Evolutionary conservation across 2,797 vertebrate genomes (phyloP), one percentile per base, ranked within the genome.

Genomic region (Lerista edwardsae): DNA sequence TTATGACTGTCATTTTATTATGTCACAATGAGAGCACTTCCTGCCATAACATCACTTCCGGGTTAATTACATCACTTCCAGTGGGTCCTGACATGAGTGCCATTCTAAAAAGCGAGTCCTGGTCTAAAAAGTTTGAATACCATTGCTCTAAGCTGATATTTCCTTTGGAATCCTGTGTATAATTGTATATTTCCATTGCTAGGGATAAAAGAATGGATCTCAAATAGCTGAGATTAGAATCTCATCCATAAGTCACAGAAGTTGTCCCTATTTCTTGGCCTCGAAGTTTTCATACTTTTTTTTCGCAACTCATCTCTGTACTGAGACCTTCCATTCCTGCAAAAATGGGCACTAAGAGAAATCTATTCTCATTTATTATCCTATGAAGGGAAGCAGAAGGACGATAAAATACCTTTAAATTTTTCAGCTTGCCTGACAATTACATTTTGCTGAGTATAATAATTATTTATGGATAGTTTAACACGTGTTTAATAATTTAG

Each of bases 321-420:
- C 82, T 55, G 25, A 80, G 65, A 59, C 34, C 36, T 93, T 84
- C 51, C 83, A 65, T 72, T 90, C 88, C 88, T 81, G 73, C 47
- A 90, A 55, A 51, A 94, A 83, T 79, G 84, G 55, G 84, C 87
- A 82, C 86, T 90, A 91, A 78, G 36, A 69, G 73, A 91, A 92
- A 89, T 87, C 75, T 84, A 82, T 90, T 88, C 82, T 87, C 73
- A 90, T 91, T 90, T 90, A 86, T 87, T 89, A 68, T 82, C 83
- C 79, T 86, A 87, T 84, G 68, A 91, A 89, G 82, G 84, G 73
- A 92, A 91, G 82, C 39, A 5, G 51, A 89, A 78, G 80, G 90
- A 91, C 88, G 59, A 91, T 86, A 89, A 93, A 93, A 87, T 64
- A 55, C 86, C 59, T 90, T 89, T 86, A 86, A 44, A 78, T 79